Evolutionary conservation across 2,888 invertebrate species (phyloP), one percentile per base, ranked within the genome.

Genomic region (Charanyca ferruginea): DNA sequence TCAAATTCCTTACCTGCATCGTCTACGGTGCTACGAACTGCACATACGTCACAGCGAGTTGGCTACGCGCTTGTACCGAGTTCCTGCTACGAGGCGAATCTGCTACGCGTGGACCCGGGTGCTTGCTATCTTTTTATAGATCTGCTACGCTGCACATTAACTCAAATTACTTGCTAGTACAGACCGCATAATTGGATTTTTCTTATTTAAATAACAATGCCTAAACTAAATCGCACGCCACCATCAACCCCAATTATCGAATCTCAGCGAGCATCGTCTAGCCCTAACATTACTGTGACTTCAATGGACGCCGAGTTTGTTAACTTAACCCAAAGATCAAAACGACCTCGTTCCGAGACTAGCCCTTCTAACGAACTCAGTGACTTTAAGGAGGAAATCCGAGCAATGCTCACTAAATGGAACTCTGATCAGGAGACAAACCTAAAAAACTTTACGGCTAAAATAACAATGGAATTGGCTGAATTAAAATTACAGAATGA

Each of bases 391-490:
- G 44, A 44, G 20, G 20, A 11, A 45, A 45, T 45, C 18, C 20
- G 44, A n/a, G n/a, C n/a, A n/a, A n/a, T n/a, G n/a, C n/a, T n/a
- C n/a, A n/a, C n/a, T n/a, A n/a, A n/a, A n/a, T 45, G 44, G 20
- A 45, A 45, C 44, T 5, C 44, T 2, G 44, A 45, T 45, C 44
- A 45, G 44, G 44, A 45, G 20, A 5, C 44, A 1, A 20, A 45
- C 20, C 20, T 45, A 9, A 45, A 45, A 45, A 45, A 22, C 20
- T 45, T 45, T 22, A 45, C 44, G 44, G 11, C 44, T 20, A 45
- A 45, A 45, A 45, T 45, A 45, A 22, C 44, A 45, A 45, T 20
- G 44, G 44, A 45, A 22, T 11, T 45, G 44, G 20, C 44, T n/a
- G 44, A 45, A 45, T 22, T 45, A 9, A 45, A 20, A 45, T 22